These are phyloP conservation scores for Podotricha telesiphe DNA, from an alignment of 2,888 invertebrate genomes.

Conservation along the genomic window DNA sequence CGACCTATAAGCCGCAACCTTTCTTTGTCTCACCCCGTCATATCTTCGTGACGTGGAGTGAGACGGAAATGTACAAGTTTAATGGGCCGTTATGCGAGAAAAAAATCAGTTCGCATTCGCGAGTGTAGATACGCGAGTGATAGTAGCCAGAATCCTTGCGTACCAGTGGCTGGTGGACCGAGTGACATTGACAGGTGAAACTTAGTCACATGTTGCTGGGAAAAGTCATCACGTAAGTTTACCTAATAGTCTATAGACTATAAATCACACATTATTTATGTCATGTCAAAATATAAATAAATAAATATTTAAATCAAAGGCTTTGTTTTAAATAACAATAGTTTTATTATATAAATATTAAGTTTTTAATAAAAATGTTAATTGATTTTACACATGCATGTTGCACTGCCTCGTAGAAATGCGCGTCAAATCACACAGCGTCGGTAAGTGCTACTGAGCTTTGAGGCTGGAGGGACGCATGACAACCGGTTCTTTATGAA, in stretches of 20 bases:
- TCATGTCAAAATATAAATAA: background rate
- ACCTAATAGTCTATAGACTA: background rate
- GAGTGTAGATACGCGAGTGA: constrained; percentile 82
- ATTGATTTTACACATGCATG: background rate
- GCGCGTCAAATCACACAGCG: constrained; percentile 52
- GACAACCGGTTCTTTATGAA: constrained; percentile 44
- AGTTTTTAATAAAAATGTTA: background rate
- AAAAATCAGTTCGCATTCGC: constrained; percentile 84
- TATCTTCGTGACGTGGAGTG: constrained; percentile 71
- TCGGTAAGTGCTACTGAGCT: constrained; percentile 52
- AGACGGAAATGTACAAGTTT: constrained; percentile 83
- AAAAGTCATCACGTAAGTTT: constrained; percentile 53
- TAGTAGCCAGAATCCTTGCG: constrained; percentile 68
- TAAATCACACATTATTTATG: background rate
- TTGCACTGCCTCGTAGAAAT: constrained; percentile 19
- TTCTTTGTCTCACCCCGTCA: constrained; percentile 82
- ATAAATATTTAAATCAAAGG: background rate
- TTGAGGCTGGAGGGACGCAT: constrained; percentile 32
- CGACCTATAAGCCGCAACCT: constrained; percentile 84
- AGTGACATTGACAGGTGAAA: constrained; percentile 38
- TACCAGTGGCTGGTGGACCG: constrained; percentile 66
- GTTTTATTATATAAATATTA: too few relatives aligned
- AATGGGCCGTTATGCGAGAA: constrained; percentile 83
- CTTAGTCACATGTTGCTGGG: constrained; percentile 62
- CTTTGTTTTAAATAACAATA: background rate